A percentile compares a stretch with the other conserved stretches of the same genome.
phyloP scores from a whole-genome alignment of 2,888 invertebrate species.

The Phoenoteleia sp. region DNA sequence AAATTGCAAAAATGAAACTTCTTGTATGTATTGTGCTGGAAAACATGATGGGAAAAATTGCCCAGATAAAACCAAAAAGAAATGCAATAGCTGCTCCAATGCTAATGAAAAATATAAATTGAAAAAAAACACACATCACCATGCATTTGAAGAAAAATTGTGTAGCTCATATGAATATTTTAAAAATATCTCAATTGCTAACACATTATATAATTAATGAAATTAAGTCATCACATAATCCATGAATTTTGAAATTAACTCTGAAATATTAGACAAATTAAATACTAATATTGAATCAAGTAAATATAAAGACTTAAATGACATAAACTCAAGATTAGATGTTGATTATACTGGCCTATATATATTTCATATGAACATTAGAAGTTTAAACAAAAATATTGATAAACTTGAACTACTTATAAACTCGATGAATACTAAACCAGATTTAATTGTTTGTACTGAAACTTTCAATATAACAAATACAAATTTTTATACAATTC shows the following conservation, averaged over 20 bases:
- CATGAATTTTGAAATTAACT: too few relatives aligned
- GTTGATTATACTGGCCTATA: neutral
- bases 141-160: neutral
- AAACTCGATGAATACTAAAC: neutral
- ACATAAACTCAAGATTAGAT: too few relatives aligned
- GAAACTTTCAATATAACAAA: constrained; percentile 14
- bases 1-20: neutral
- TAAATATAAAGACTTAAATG: too few relatives aligned
- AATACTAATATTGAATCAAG: too few relatives aligned
- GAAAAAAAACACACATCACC: constrained; percentile 3
- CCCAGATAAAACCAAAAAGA: neutral
- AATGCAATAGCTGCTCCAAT: constrained; percentile 11
- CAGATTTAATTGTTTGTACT: constrained; percentile 40
- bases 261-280: neutral
- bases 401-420: neutral
- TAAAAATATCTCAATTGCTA: neutral
- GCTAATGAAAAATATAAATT: neutral
- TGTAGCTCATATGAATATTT: neutral
- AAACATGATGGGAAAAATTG: constrained; percentile 5
- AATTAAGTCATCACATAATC: too few relatives aligned
- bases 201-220: neutral
- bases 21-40: neutral
- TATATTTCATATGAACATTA: constrained; percentile 23
- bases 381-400: constrained; percentile 29
- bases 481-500: neutral